Base-by-base conservation (phyloP, 2,797 vertebrate species). In the Clarias fuscus region DNA sequence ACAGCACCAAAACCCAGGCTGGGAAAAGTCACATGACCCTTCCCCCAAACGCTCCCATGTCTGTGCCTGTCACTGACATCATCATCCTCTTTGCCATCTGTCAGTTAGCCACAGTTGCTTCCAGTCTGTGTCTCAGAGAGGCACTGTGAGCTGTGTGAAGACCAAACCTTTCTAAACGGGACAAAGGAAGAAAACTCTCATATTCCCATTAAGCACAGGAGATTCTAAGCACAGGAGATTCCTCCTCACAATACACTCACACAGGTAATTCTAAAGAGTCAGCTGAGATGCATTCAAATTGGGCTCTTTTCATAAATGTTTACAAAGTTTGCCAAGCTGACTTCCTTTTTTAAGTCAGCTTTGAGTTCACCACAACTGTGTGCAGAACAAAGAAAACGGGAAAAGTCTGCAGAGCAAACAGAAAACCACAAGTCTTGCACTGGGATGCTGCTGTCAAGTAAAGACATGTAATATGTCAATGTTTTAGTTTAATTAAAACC, bases 41-140 rank as follows among this genome's bases (percentile, higher is more conserved):
- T 65, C 68, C 72, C 30, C 79, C 43, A 68, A 79, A 73, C 14
- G 59, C 86, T 88, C 85, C 88, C 86, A 62, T 89, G 88, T 90
- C 82, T 0, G 89, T 85, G 91, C 90, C 94, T 85, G 91, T 93
- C 94, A 90, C 92, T 90, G 91, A 92, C 93, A 92, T 94, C 93
- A 88, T 94, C 93, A 77, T 92, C 91, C 72, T 90, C 88, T 87
- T 90, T 83, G 87, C 85, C 89, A 90, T 89, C 88, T 90, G 89
- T 86, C 88, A 90, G 65, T 92, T 87, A 87, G 78, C 73, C 78
- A 76, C 88, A 86, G 53, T 91, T 90, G 90, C 90, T 91, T 88
- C 84, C 87, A 88, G 13, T 59, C 84, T 67, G 89, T 11, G 58
- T 85, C 85, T 91, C 87, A 93, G 89, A 91, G 89, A 86, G 80